phyloP scores from a whole-genome alignment of 2,888 invertebrate genomes.

The Eupithecia subumbrata region DNA sequence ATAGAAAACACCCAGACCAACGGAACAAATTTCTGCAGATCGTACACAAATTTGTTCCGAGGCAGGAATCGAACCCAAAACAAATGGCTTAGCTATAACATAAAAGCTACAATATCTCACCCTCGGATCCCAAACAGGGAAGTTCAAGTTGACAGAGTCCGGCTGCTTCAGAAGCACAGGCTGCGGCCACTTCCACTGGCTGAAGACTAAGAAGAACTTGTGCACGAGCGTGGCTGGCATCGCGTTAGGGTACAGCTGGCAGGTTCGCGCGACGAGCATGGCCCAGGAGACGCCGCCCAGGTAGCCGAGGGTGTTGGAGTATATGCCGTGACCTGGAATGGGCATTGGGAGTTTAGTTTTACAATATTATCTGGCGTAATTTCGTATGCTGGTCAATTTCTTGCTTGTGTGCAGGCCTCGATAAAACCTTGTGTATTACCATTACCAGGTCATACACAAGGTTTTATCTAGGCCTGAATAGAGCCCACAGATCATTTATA shows the following conservation, averaged over 20 bases:
- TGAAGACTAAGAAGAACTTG: slow-evolving; percentile 99
- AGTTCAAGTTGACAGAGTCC: slow-evolving; percentile 93
- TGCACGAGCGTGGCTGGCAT: slow-evolving; percentile 96
- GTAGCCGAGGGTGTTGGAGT: slow-evolving; percentile 99
- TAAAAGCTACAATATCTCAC: slow-evolving; percentile 70
- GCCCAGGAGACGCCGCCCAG: slow-evolving; percentile 99
- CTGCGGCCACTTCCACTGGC: slow-evolving; percentile 99
- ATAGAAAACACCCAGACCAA: too few relatives aligned
- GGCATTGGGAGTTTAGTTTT: not conserved
- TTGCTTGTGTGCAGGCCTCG: too few relatives aligned
- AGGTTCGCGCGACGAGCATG: slow-evolving; percentile 98
- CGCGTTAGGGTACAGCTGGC: slow-evolving; percentile 99
- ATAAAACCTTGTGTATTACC: too few relatives aligned
- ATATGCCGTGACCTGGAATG: slow-evolving; percentile 94
- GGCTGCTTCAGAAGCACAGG: slow-evolving; percentile 98
- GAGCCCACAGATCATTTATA: too few relatives aligned
- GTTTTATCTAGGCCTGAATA: too few relatives aligned
- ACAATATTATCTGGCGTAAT: not conserved
- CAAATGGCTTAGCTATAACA: too few relatives aligned
- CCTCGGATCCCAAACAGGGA: slow-evolving; percentile 99
- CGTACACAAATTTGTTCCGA: too few relatives aligned
- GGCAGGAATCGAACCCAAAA: too few relatives aligned
- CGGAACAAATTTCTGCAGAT: too few relatives aligned
- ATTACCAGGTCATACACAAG: too few relatives aligned
- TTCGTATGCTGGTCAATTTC: too few relatives aligned